Base-by-base conservation (phyloP, 2,888 invertebrate species). In the Xestia xanthographa region DNA sequence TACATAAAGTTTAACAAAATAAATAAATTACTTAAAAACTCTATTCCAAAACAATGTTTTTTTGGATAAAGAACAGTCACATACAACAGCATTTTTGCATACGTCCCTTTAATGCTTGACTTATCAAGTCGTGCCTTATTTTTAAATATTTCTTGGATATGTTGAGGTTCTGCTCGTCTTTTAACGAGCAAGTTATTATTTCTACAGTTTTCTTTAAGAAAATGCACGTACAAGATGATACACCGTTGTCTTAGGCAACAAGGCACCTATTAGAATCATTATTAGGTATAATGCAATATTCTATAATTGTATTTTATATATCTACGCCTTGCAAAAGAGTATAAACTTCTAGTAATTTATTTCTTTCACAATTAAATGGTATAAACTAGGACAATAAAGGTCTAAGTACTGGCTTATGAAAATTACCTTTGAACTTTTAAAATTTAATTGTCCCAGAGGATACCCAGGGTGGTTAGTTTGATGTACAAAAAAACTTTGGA, bases 341-440 rank as follows among this genome's bases (percentile, higher is more conserved):
- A 34, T 22, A 38, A 62, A 2, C 2, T 0, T 41, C 1, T 41
- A 9, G 41, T 9, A 5, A 34, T 34, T 34, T 34, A 34, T 34
- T 34, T 60, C 60, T 17, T 26, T 9, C n/a, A n/a, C 22, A 58
- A 22, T 29, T 60, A 14, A 45, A 58, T 58, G 20, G 14, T 34
- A 20, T 58, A 65, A 72, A 34, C 29, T 53, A 43, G 9, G 17
- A 12, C 29, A n/a, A 34, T 43, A 50, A 50, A 67, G 11, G 41
- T 58, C 22, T 22, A 45, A 20, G 17, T 41, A 38, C n/a, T 66
- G 26, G 45, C 17, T 41, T 38, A 20, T 38, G 38, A n/a, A 63
- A 38, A 22, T 58, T 80, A 29, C 50, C 34, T 66, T 76, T 22
- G 34, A 76, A 70, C 43, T 66, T 66, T 45, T 60, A 38, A 56